These are phyloP conservation scores for Labeo catla DNA, from an alignment of 2,113 vertebrate genomes.

Conservation along the genomic window DNA sequence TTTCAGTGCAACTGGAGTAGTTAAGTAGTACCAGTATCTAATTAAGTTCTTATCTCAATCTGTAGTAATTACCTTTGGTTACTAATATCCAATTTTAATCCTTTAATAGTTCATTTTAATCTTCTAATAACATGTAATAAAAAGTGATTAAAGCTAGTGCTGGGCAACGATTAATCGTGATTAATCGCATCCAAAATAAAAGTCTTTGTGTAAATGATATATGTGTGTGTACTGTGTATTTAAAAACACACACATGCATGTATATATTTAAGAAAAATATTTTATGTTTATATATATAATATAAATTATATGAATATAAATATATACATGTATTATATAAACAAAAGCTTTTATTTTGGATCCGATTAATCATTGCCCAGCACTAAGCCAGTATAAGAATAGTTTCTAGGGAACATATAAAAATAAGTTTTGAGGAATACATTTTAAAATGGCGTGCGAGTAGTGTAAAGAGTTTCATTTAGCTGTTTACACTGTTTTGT, in stretches of 20 bases:
- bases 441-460: not conserved
- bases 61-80: not conserved
- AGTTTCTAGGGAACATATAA: not conserved
- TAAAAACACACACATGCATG: too few relatives aligned
- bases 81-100: not conserved
- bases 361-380: too few relatives aligned
- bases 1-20: not conserved
- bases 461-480: not conserved
- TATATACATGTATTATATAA: too few relatives aligned
- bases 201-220: too few relatives aligned
- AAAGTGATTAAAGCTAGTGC: too few relatives aligned
- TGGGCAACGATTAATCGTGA: too few relatives aligned
- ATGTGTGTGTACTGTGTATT: too few relatives aligned
- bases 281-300: too few relatives aligned
- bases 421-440: not conserved
- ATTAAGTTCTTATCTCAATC: not conserved
- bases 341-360: too few relatives aligned
- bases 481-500: not conserved
- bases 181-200: too few relatives aligned
- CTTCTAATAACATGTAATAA: not conserved
- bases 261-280: too few relatives aligned
- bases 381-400: not conserved
- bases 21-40: not conserved
- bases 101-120: not conserved
- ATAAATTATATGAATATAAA: too few relatives aligned